Evolutionary conservation across 2,113 vertebrate genomes (phyloP).

Genomic region (Prionailurus bengalensis): DNA sequence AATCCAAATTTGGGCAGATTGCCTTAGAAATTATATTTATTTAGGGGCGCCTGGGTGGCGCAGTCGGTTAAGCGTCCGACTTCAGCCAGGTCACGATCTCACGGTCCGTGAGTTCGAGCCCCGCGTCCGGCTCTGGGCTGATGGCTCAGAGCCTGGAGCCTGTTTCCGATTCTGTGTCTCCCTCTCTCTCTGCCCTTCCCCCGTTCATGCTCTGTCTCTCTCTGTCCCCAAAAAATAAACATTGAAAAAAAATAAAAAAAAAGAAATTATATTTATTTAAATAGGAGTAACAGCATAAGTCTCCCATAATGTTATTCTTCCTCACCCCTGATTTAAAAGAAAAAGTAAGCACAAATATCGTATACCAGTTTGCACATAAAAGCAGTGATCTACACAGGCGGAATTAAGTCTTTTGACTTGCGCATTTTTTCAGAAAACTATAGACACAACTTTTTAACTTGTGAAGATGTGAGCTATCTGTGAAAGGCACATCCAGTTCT

Average conservation of each 20-base stretch:
- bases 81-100: no score
- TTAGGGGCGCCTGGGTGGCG: background rate
- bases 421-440: background rate
- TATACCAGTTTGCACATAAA: background rate
- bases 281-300: background rate
- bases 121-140: no score
- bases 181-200: no score
- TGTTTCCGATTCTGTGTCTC: no score
- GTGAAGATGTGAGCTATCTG: background rate
- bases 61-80: no score
- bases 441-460: background rate
- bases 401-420: background rate
- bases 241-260: no score
- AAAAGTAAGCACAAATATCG: background rate
- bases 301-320: background rate
- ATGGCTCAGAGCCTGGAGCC: no score
- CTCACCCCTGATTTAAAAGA: background rate
- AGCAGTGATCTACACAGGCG: background rate
- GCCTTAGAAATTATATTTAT: background rate
- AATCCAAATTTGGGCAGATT: background rate
- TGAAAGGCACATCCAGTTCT: background rate
- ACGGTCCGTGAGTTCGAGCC: no score
- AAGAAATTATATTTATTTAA: background rate
- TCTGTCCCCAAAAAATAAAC: no score
- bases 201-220: no score